Base-by-base conservation (phyloP, 2,113 vertebrate species). In the Tinamus guttatus region DNA sequence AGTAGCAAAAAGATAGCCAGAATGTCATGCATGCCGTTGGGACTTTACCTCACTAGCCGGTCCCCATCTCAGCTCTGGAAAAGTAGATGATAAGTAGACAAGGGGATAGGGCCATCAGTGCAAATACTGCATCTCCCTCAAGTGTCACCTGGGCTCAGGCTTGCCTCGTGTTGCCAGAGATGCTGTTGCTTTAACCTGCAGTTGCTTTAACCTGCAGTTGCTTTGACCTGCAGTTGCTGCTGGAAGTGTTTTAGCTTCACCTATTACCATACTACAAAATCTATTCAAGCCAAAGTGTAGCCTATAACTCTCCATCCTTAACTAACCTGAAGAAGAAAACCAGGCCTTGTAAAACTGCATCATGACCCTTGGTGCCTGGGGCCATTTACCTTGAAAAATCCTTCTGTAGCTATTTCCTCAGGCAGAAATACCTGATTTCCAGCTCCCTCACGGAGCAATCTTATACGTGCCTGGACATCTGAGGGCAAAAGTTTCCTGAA, bases 101-200 rank as follows among this genome's bases (percentile, higher is more conserved):
- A 28, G 10, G n/a, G 5, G 4, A 56, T 58, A n/a, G 28, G 32
- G 14, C 34, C 18, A 40, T 51, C 0, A 0, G 22, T 30, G 9
- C 12, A 68, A 73, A 79, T 22, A 22, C 19, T 47, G 41, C 25
- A 81, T 64, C 54, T 76, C 13, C 38, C 77, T 67, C 8, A 32
- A 41, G 41, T 20, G 34, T 52, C 28, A 40, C 30, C 30, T 28
- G 18, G 15, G 34, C 58, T 91, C 77, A 69, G 21, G 69, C 25
- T 10, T 65, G 34, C 20, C 49, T 71, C 60, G 7, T 67, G 9
- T 25, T 91, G 54, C 49, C 59, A 63, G 36, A 73, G 19, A 54
- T n/a, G 67, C 0, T 0, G 0, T 1, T 52, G 79, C 18, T 52
- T 20, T 27, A 52, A 76, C 25, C 62, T 45, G n/a, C n/a, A n/a